A percentile compares a stretch with the other conserved stretches of the same genome.
Evolutionary conservation across 2,113 vertebrate genomes (phyloP).

Genomic region (Sterrhoptilus dennistouni): DNA sequence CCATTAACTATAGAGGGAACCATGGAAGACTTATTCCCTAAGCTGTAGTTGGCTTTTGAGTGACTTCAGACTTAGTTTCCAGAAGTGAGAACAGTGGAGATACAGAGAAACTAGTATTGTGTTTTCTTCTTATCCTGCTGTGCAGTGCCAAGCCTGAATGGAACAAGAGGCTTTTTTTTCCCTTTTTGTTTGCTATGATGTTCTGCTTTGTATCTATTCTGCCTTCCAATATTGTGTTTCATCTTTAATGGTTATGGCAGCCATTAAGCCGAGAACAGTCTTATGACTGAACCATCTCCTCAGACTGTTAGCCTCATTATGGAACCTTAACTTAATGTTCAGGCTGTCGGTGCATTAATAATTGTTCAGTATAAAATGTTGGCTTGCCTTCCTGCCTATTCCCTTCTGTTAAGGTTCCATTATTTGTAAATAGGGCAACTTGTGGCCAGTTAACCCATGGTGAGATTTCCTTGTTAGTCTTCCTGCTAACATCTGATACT

Average conservation of each 20-base stretch:
- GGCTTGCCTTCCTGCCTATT: neutral
- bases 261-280: neutral
- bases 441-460: neutral
- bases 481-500: neutral
- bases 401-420: neutral
- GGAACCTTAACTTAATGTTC: slow-evolving; percentile 46
- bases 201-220: slow-evolving; percentile 12
- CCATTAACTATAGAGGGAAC: neutral
- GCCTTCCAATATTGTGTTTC: slow-evolving; percentile 2
- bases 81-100: neutral
- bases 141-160: neutral
- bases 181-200: neutral
- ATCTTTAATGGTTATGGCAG: slow-evolving; percentile 33
- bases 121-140: neutral
- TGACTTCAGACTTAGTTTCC: neutral
- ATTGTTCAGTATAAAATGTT: neutral
- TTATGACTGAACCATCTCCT: slow-evolving; percentile 26
- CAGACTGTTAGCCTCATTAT: slow-evolving; percentile 19
- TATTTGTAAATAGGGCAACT: neutral
- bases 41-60: neutral
- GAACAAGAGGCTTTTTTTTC: neutral
- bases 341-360: neutral
- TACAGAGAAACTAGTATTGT: neutral
- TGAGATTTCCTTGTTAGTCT: neutral
- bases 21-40: neutral